Evolutionary conservation across 1,140 invertebrate genomes (phyloP), one percentile per base, ranked within the genome.

Genomic region (Achatina immaculata): DNA sequence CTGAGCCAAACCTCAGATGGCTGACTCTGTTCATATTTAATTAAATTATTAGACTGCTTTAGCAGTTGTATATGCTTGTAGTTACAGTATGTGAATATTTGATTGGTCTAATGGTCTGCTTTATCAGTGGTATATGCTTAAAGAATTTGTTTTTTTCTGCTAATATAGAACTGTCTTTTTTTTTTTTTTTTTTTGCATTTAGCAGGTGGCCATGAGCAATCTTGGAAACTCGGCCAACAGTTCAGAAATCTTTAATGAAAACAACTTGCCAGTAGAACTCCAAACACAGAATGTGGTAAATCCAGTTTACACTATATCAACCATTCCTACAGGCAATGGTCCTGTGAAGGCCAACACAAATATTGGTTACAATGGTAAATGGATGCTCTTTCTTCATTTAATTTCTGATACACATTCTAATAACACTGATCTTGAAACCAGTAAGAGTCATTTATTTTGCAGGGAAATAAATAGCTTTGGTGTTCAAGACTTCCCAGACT

Each of bases 341-440:
- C 73, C 16, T 34, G 31, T 75, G 43, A 75, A 62, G 28, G 31
- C 55, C 58, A 31, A 14, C 31, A 1, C 45, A 9, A 58, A 43
- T 55, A 75, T n/a, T 58, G 36, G n/a, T 58, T 55, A 75, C 38
- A 62, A 75, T 75, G 73, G 55, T 75, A 75, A 55, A 9, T 38
- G 14, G 34, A 72, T 38, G 14, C 14, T n/a, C 31, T n/a, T 14
- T 68, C 14, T n/a, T 16, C 21, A 68, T 68, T 14, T n/a, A 14
- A 9, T n/a, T 68, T 21, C 14, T 68, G 11, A 16, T 68, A 16
- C 14, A n/a, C 14, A 14, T 68, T 16, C 14, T 68, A 16, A 68
- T 68, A 68, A 31, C 9, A 16, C 9, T 68, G 9, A 68, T 16
- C 14, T n/a, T 68, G 31, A 68, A 16, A 68, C 14, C 31, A 68